phyloP scores from a whole-genome alignment of 1,140 invertebrate species.

The Drosophila sproati region DNA sequence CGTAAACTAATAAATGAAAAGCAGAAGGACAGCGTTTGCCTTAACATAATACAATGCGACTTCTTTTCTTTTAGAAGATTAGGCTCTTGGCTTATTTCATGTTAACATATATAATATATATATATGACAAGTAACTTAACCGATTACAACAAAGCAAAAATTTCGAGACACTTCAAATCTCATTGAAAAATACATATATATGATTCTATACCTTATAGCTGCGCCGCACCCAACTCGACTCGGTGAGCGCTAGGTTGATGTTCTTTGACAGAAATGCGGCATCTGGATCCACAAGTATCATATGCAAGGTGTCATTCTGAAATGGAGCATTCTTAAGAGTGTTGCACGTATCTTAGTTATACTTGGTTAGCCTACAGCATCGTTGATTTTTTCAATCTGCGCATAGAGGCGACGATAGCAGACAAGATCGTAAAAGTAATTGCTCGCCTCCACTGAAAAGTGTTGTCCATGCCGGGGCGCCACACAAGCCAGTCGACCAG shows the following conservation, averaged over 20 bases:
- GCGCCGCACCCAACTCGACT: slow-evolving; percentile 56
- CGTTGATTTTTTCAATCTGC: slow-evolving; percentile 40
- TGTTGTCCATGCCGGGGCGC: slow-evolving; percentile 31
- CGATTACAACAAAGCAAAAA: slow-evolving; percentile 2
- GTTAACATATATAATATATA: too few relatives aligned
- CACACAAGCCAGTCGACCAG: slow-evolving; percentile 48
- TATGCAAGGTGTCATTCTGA: slow-evolving; percentile 36
- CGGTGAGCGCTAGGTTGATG: slow-evolving; percentile 57
- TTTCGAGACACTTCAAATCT: not conserved
- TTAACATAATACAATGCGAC: slow-evolving; percentile 69
- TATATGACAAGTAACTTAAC: not conserved
- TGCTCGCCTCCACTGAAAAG: slow-evolving; percentile 50
- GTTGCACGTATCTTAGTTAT: not conserved
- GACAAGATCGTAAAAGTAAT: slow-evolving; percentile 45
- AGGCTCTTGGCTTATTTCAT: not conserved
- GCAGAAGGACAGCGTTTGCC: slow-evolving; percentile 84
- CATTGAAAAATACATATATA: not conserved
- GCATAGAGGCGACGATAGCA: slow-evolving; percentile 46
- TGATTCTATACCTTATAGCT: slow-evolving; percentile 1
- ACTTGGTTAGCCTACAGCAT: slow-evolving; percentile 6
- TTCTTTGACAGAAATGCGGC: slow-evolving; percentile 13
- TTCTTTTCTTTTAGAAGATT: slow-evolving; percentile 37
- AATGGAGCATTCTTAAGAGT: not conserved
- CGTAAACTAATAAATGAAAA: slow-evolving; percentile 83
- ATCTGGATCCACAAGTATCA: slow-evolving; percentile 64